Evolutionary conservation across 2,797 vertebrate species (phyloP).

Genomic region (Danio choprae): DNA sequence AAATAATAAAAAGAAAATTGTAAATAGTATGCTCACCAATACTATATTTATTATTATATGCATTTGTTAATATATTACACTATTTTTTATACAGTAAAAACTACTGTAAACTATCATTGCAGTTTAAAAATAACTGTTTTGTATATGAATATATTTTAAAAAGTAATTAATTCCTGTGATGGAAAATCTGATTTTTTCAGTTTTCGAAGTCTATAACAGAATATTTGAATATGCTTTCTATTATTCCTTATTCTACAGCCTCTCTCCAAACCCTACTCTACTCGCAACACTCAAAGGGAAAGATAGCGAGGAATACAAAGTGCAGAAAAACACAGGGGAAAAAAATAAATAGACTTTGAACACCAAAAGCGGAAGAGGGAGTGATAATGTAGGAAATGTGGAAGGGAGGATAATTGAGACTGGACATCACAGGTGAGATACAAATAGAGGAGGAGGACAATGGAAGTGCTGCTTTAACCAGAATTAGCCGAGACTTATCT

Average conservation of each 20-base stretch:
- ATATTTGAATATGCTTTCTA: neutral
- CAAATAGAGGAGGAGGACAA: slow-evolving; percentile 43
- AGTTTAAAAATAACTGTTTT: no score
- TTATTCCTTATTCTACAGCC: neutral
- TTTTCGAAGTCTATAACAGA: neutral
- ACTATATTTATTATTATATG: no score
- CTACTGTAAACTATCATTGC: no score
- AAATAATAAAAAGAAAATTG: no score
- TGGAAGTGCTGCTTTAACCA: slow-evolving; percentile 30
- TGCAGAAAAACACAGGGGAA: neutral
- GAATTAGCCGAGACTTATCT: slow-evolving; percentile 49
- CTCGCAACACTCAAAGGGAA: neutral
- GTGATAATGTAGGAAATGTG: slow-evolving; percentile 28
- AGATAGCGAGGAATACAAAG: slow-evolving; percentile 23
- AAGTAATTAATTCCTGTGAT: no score
- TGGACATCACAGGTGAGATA: slow-evolving; percentile 32
- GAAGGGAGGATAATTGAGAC: slow-evolving; percentile 32
- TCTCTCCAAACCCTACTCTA: neutral
- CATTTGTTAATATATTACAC: no score
- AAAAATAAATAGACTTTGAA: slow-evolving; percentile 15
- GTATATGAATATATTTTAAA: no score
- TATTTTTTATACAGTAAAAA: no score
- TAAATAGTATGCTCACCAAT: no score
- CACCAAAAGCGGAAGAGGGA: slow-evolving; percentile 23
- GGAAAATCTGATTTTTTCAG: no score